Evolutionary conservation across 2,113 vertebrate genomes (phyloP).

Genomic region (Python bivittatus): DNA sequence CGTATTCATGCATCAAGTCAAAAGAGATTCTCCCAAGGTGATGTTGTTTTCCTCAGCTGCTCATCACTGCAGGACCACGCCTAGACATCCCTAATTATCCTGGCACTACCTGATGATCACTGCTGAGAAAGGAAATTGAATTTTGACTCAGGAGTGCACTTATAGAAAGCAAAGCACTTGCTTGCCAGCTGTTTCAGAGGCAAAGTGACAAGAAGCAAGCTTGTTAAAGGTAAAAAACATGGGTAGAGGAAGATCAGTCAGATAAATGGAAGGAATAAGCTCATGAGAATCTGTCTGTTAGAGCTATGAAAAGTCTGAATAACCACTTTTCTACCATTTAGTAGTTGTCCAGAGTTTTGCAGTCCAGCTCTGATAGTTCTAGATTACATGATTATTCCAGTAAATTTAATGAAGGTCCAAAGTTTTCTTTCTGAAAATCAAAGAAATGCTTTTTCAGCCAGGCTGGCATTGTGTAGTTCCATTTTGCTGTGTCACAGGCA

Average conservation of each 20-base stretch:
- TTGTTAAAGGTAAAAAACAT: not conserved
- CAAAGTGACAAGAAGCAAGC: not conserved
- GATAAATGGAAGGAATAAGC: not conserved
- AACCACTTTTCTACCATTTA: too few relatives aligned
- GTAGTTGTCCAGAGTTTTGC: too few relatives aligned
- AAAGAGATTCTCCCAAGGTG: not conserved
- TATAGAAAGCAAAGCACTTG: not conserved
- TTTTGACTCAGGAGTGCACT: not conserved
- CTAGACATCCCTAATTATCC: not conserved
- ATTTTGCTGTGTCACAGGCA: not conserved
- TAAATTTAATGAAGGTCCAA: not conserved
- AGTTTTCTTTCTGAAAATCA: not conserved
- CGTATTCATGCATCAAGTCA: not conserved
- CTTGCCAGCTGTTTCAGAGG: slow-evolving; percentile 1
- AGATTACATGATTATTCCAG: not conserved
- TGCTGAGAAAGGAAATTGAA: not conserved
- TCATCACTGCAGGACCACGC: not conserved
- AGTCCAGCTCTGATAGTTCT: too few relatives aligned
- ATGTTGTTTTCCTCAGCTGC: not conserved
- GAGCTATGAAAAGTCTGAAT: not conserved
- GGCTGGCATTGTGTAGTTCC: not conserved
- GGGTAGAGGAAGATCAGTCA: not conserved
- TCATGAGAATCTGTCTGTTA: not conserved
- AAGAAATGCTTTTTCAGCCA: not conserved
- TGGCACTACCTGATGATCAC: not conserved